Conservation (phyloP, 2,113 vertebrate genomes). For the Otis tarda region DNA sequence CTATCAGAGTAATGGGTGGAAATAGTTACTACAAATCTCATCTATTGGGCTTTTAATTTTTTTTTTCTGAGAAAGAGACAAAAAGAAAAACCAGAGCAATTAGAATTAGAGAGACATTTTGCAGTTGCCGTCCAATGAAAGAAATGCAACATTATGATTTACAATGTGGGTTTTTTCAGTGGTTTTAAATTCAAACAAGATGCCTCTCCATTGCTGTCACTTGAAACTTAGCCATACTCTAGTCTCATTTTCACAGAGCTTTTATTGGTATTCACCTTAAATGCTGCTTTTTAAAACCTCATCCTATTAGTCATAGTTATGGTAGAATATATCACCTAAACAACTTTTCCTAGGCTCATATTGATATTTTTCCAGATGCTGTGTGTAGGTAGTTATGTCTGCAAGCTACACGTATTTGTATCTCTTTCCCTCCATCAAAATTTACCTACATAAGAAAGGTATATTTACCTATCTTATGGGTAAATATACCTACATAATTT, state of each 20-base stretch:
- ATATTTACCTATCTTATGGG: too few species aligned
- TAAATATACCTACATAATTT: neutral
- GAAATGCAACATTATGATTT: neutral
- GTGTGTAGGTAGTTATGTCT: neutral
- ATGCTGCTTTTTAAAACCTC: neutral
- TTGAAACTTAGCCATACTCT: neutral
- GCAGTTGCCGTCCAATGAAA: neutral
- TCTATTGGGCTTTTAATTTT: fast-evolving
- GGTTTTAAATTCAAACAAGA: neutral
- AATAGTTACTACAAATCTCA: neutral
- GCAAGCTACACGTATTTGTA: neutral
- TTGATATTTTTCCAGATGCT: neutral
- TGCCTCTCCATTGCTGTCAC: neutral
- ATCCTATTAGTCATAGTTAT: neutral
- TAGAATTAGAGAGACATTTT: neutral
- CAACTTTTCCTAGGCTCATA: neutral
- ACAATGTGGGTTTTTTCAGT: neutral
- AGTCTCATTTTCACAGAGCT: neutral
- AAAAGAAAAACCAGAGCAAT: neutral
- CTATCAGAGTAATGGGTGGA: neutral
- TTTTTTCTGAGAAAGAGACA: neutral
- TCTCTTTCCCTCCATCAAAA: neutral
- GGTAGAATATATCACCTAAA: neutral
- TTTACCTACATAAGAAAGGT: neutral
- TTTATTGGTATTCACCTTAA: neutral